These are phyloP conservation scores for Etheostoma cragini DNA, from an alignment of 2,113 vertebrate genomes.

Conservation along the genomic window DNA sequence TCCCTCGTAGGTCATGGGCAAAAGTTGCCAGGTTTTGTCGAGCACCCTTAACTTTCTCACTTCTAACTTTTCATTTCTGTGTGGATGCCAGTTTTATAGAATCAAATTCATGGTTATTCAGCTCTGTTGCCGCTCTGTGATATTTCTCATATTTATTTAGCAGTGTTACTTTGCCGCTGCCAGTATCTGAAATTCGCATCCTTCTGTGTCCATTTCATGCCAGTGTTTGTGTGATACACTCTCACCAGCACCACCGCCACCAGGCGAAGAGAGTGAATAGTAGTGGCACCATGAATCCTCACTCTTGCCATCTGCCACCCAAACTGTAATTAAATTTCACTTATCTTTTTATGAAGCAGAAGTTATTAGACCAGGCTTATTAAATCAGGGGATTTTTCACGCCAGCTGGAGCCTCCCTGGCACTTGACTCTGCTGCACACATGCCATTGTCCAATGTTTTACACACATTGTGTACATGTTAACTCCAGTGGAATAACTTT, in stretches of 20 bases:
- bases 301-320: conserved; percentile 79
- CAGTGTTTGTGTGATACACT: conserved; percentile 46
- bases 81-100: conserved; percentile 37
- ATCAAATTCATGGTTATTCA: conserved; percentile 39
- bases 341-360: conserved; percentile 74
- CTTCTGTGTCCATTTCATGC: conserved; percentile 45
- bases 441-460: conserved; percentile 50
- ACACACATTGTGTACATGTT: conserved; percentile 30
- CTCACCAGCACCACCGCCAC: conserved; percentile 8
- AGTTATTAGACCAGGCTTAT: conserved; percentile 78
- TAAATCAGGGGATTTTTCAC: conserved; percentile 74
- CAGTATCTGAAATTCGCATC: conserved; percentile 45
- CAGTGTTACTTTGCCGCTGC: conserved; percentile 18
- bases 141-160: conserved; percentile 48
- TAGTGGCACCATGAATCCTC: conserved; percentile 48
- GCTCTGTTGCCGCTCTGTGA: conserved; percentile 20
- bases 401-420: conserved; percentile 67
- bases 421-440: conserved; percentile 43
- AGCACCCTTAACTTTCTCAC: conserved; percentile 18
- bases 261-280: conserved; percentile 49
- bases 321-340: conserved; percentile 81
- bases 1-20: not conserved
- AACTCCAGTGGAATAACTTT: conserved; percentile 6
- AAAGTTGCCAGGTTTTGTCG: conserved; percentile 34
- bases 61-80: conserved; percentile 30